phyloP scores from a whole-genome alignment of 1,140 invertebrate species.

The Saccostrea echinata region DNA sequence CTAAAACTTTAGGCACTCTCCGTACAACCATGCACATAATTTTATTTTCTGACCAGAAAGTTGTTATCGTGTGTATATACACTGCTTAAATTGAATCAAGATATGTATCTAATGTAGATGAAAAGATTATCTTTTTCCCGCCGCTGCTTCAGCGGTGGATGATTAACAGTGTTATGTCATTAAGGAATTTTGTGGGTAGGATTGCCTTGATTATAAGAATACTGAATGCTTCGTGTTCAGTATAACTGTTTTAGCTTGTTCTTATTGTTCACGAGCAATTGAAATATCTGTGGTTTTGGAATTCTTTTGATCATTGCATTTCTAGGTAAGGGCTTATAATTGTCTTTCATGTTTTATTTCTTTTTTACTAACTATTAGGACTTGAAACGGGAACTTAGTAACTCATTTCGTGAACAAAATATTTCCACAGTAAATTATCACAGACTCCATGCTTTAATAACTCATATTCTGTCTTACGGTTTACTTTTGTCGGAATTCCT shows the following conservation, averaged over 20 bases:
- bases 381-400: neutral
- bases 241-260: neutral
- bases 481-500: neutral
- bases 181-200: conserved; percentile 20
- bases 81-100: conserved; percentile 20
- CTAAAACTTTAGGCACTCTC: neutral
- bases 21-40: neutral
- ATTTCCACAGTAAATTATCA: neutral
- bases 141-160: neutral
- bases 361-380: neutral
- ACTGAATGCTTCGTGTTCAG: neutral
- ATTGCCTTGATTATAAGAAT: neutral
- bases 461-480: neutral
- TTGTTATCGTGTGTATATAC: neutral
- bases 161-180: conserved; percentile 19
- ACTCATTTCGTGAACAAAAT: neutral
- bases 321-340: neutral
- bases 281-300: neutral
- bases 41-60: conserved; percentile 29
- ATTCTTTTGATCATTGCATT: neutral
- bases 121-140: conserved; percentile 16
- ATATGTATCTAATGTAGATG: conserved; percentile 19
- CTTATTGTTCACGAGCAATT: neutral
- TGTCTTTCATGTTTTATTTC: neutral
- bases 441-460: neutral